phyloP scores from a whole-genome alignment of 2,797 vertebrate genomes.

The Bovichtus diacanthus region DNA sequence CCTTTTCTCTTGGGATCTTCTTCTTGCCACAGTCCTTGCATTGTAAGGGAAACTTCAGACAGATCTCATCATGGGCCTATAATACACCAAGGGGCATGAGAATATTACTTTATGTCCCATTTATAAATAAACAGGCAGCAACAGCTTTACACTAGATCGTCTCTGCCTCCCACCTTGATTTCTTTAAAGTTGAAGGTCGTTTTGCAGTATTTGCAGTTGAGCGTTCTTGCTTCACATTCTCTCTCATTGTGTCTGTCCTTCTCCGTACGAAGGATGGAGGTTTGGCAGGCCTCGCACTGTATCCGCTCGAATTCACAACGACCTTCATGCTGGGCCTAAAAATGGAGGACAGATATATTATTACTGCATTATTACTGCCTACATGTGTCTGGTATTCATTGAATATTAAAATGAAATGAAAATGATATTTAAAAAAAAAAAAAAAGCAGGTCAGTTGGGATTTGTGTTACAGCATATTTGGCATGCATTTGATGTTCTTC shows the following conservation, averaged over 20 bases:
- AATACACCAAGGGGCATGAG: constrained; percentile 9
- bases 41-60: constrained; percentile 91
- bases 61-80: constrained; percentile 94
- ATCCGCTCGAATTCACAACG: constrained; percentile 83
- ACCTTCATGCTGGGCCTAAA: constrained; percentile 85
- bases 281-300: constrained; percentile 85
- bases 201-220: constrained; percentile 90
- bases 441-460: not conserved
- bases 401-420: too few species aligned
- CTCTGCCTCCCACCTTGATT: constrained; percentile 79
- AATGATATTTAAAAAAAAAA: too few species aligned
- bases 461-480: not conserved
- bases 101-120: not conserved
- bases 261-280: constrained; percentile 79
- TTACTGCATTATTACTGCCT: not conserved
- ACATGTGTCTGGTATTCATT: not conserved
- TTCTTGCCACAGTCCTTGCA: constrained; percentile 95
- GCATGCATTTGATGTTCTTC: not conserved
- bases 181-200: constrained; percentile 84
- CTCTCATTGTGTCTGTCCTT: constrained; percentile 86
- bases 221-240: constrained; percentile 87
- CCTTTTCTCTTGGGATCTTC: constrained; percentile 94
- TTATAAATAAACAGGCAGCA: not conserved
- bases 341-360: not conserved
- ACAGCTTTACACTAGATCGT: not conserved